phyloP scores from a whole-genome alignment of 2,888 invertebrate species.

The Mythimna vitellina region DNA sequence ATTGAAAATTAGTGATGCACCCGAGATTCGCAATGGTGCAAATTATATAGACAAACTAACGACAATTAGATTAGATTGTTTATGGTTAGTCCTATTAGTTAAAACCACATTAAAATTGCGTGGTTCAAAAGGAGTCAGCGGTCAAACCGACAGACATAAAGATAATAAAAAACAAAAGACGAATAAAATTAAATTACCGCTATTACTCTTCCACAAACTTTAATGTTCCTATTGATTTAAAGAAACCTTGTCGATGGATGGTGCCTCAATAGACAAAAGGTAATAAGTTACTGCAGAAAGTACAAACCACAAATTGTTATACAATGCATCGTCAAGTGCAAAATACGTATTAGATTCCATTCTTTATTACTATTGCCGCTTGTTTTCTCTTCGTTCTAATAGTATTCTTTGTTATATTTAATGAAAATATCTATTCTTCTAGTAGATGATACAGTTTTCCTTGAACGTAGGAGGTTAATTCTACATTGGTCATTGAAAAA shows the following conservation, averaged over 20 bases:
- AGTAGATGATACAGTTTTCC: background rate
- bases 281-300: constrained; percentile 17
- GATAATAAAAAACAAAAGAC: constrained; percentile 4
- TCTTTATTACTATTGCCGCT: background rate
- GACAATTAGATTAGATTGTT: no score
- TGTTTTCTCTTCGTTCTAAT: constrained; percentile 20
- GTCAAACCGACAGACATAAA: no score
- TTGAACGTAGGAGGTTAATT: background rate
- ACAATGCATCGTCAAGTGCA: constrained; percentile 37
- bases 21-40: no score
- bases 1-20: no score
- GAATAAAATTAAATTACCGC: constrained; percentile 7
- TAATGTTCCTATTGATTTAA: constrained; percentile 19
- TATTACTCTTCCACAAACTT: constrained; percentile 12
- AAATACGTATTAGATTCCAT: constrained; percentile 14
- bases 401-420: background rate
- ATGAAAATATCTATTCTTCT: background rate
- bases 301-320: background rate
- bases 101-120: no score
- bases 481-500: background rate
- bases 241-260: background rate
- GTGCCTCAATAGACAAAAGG: constrained; percentile 22
- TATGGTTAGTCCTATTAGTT: no score
- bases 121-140: no score
- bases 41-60: no score